These are phyloP conservation scores for Poicephalus gulielmi DNA, from an alignment of 2,113 vertebrate genomes.

Conservation along the genomic window DNA sequence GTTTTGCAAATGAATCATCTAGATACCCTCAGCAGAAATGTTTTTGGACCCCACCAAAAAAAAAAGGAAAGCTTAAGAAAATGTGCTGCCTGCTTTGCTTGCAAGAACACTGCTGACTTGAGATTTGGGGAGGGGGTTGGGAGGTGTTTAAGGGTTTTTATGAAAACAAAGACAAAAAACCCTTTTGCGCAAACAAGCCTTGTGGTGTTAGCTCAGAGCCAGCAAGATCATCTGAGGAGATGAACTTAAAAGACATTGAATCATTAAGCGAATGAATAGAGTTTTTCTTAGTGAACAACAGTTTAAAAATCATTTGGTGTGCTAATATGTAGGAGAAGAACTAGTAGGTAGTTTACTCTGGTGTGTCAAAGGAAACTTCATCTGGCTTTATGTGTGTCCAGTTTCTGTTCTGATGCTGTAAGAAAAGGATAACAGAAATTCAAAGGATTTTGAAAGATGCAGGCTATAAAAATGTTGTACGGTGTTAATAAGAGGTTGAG, in stretches of 20 bases:
- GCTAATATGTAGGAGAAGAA: not conserved
- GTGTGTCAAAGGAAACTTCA: not conserved
- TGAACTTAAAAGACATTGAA: not conserved
- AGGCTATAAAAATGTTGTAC: not conserved
- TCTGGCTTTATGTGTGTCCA: not conserved
- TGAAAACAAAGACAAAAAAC: not conserved
- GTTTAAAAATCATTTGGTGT: not conserved
- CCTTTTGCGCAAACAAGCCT: not conserved
- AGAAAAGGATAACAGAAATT: not conserved
- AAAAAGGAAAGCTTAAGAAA: not conserved
- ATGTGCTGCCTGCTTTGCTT: not conserved
- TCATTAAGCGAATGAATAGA: not conserved
- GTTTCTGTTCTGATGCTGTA: not conserved
- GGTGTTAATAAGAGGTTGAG: not conserved
- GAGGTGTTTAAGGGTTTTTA: not conserved
- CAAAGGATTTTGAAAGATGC: not conserved
- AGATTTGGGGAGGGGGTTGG: not conserved
- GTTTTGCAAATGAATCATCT: not conserved
- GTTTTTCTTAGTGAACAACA: not conserved
- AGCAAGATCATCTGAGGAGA: slow-evolving; percentile 14
- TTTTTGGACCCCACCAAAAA: not conserved
- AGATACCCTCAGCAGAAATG: not conserved
- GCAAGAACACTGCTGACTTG: not conserved
- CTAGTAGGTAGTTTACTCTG: not conserved
- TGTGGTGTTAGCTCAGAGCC: not conserved